Conservation (phyloP, 2,888 invertebrate species). For the Acheta domesticus region DNA sequence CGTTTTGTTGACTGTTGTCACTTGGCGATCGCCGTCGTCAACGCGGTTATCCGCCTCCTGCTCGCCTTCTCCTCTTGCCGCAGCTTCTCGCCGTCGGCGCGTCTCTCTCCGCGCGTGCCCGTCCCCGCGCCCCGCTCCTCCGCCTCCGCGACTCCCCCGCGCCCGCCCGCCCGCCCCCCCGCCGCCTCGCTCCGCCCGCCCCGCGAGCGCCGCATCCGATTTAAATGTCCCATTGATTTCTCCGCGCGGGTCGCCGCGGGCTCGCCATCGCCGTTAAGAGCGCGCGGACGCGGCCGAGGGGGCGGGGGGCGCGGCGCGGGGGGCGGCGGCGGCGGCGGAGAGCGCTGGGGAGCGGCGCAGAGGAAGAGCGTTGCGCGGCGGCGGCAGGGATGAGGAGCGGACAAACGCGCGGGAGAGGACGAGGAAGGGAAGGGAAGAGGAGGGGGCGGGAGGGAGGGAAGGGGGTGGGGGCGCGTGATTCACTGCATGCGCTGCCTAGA, state of each 20-base stretch:
- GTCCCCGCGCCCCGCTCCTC: neutral
- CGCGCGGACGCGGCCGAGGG: constrained; percentile 4
- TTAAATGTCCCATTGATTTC: constrained; percentile 36
- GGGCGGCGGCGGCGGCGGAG: neutral
- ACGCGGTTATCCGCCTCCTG: neutral
- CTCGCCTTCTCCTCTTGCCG: neutral
- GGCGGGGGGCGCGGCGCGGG: neutral
- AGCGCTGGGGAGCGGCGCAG: constrained; percentile 18
- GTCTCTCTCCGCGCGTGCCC: constrained; percentile 20
- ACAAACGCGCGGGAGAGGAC: constrained; percentile 21
- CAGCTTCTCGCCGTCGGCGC: constrained; percentile 11
- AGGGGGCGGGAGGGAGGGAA: constrained; percentile 18
- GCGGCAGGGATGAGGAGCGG: constrained; percentile 23
- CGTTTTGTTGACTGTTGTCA: no score
- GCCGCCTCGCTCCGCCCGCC: neutral
- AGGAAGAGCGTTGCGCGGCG: constrained; percentile 22
- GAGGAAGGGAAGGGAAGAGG: constrained; percentile 25
- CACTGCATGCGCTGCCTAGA: constrained; percentile 34
- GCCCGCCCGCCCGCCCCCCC: constrained; percentile 12
- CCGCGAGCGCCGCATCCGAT: constrained; percentile 19
- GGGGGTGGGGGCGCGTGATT: constrained; percentile 32
- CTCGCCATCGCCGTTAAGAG: constrained; percentile 27
- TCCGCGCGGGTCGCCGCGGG: constrained; percentile 18
- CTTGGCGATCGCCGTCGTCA: no score
- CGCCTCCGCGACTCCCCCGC: neutral